These are phyloP conservation scores for Atractosteus spatula DNA, from an alignment of 2,113 vertebrate species.

Conservation along the genomic window DNA sequence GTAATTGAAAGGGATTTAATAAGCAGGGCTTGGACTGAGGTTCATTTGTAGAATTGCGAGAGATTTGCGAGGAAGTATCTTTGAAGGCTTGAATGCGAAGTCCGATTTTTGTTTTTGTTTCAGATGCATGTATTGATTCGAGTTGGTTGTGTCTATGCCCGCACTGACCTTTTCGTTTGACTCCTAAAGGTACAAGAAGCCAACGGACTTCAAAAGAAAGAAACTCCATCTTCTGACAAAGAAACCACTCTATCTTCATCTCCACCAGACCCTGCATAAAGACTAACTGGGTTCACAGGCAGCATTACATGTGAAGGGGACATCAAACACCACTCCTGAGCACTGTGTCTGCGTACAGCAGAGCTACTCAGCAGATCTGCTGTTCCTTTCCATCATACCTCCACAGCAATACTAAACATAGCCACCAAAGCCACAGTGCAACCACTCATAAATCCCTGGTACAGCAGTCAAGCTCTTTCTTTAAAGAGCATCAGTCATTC, in stretches of 20 bases:
- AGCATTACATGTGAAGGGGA: conserved; percentile 46
- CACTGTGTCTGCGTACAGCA: conserved; percentile 46
- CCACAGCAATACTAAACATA: conserved; percentile 43
- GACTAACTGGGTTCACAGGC: conserved; percentile 64
- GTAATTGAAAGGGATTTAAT: too few species aligned
- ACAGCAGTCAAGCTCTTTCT: too few species aligned
- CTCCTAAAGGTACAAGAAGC: conserved; percentile 92
- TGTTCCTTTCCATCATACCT: conserved; percentile 27
- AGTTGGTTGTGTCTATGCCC: too few species aligned
- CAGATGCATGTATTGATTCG: not conserved
- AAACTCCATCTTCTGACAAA: conserved; percentile 95
- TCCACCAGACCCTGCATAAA: conserved; percentile 93
- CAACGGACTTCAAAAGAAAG: conserved; percentile 98
- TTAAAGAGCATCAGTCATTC: too few species aligned
- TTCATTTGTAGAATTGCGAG: too few species aligned
- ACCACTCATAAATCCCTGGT: too few species aligned
- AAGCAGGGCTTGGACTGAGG: too few species aligned
- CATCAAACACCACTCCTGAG: conserved; percentile 23
- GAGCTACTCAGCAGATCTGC: conserved; percentile 34
- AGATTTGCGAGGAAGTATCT: too few species aligned
- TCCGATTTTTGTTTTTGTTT: not conserved
- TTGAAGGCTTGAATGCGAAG: not conserved
- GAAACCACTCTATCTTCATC: conserved; percentile 98
- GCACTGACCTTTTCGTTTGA: not conserved
- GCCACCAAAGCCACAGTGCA: not conserved